Conservation (phyloP, 2,113 vertebrate genomes). For the Phasianus colchicus region DNA sequence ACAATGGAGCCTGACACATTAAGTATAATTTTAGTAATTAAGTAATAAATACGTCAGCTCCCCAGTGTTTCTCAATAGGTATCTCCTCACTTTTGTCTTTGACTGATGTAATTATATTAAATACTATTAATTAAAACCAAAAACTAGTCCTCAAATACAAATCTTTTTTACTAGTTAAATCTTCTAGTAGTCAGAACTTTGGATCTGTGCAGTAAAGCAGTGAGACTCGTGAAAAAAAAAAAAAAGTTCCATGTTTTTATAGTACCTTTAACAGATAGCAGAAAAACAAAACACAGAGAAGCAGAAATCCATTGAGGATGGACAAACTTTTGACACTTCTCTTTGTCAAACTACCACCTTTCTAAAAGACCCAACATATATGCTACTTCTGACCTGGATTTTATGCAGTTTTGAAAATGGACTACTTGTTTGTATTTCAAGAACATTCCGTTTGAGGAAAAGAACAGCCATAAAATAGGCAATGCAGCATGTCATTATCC, state of each 20-base stretch:
- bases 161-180: background rate
- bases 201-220: background rate
- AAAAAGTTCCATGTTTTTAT: background rate
- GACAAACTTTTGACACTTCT: background rate
- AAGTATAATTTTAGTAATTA: conserved; percentile 8
- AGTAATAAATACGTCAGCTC: background rate
- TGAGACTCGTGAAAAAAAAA: background rate
- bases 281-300: background rate
- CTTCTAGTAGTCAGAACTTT: background rate
- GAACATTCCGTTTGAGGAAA: background rate
- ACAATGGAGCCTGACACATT: background rate
- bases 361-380: background rate
- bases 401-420: background rate
- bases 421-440: background rate
- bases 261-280: background rate
- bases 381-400: background rate
- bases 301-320: background rate
- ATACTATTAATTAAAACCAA: background rate
- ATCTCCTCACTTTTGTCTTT: background rate
- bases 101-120: background rate
- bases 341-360: background rate
- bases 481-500: background rate
- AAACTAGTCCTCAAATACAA: background rate
- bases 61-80: background rate
- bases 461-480: background rate